phyloP scores from a whole-genome alignment of 2,888 invertebrate species.

The Malthinus seriepunctatus region DNA sequence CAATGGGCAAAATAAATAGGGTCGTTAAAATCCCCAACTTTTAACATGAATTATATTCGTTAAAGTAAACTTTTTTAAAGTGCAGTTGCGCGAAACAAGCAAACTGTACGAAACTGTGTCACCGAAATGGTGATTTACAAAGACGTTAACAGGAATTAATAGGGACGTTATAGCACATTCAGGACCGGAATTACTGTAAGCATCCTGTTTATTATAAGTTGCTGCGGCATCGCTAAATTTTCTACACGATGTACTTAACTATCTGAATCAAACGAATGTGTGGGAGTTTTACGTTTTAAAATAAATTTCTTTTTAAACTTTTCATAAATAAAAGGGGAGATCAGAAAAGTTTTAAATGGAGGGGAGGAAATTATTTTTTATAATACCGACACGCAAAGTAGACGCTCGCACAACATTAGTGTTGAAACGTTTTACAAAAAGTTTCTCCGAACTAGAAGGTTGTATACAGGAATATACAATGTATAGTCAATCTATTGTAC shows the following conservation, averaged over 20 bases:
- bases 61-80: constrained; percentile 33
- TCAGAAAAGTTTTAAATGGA: no score
- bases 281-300: constrained; percentile 8
- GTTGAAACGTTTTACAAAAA: no score
- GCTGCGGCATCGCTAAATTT: constrained; percentile 28
- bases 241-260: constrained; percentile 25
- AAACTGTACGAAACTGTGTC: constrained; percentile 35
- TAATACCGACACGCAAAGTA: no score
- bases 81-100: constrained; percentile 37
- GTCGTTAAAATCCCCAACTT: constrained; percentile 26
- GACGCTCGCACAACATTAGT: no score
- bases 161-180: constrained; percentile 41
- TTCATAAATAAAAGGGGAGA: no score
- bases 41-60: constrained; percentile 30
- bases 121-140: constrained; percentile 46
- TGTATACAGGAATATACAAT: no score
- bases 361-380: no score
- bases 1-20: constrained; percentile 30
- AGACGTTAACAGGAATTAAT: constrained; percentile 46
- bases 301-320: neutral
- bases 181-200: constrained; percentile 35
- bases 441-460: no score
- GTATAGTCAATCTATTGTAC: no score
- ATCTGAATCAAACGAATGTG: constrained; percentile 18
- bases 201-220: constrained; percentile 37